Percentiles rank a stretch among this genome's conserved stretches.
phyloP scores from a whole-genome alignment of 1,140 invertebrate species.

The Caenorhabditis latens region DNA sequence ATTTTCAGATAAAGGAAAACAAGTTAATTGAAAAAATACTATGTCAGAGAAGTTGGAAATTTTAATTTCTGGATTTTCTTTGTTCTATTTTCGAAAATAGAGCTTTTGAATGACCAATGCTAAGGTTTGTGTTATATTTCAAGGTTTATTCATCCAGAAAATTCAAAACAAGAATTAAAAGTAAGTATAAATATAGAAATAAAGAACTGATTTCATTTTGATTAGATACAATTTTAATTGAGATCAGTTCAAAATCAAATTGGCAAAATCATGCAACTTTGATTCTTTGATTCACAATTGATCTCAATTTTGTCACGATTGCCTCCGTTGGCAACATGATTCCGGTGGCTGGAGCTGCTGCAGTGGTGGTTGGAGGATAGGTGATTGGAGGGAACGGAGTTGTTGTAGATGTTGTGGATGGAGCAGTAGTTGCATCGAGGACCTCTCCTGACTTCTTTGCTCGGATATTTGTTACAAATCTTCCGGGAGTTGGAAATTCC shows the following conservation, averaged over 20 bases:
- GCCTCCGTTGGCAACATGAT: conserved; percentile 31
- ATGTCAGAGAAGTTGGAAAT: too few relatives aligned
- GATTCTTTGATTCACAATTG: conserved; percentile 44
- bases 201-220: not conserved
- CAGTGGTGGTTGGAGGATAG: not conserved
- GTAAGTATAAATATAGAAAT: not conserved
- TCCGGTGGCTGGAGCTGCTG: not conserved
- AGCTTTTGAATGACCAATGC: too few relatives aligned
- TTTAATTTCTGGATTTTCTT: too few relatives aligned
- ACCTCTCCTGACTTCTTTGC: conserved; percentile 40
- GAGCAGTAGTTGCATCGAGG: conserved; percentile 15
- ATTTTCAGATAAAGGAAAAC: not conserved
- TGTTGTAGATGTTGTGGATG: not conserved
- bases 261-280: conserved; percentile 29
- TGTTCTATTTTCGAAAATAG: too few relatives aligned
- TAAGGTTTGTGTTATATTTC: too few relatives aligned
- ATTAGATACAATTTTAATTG: not conserved
- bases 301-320: conserved; percentile 31
- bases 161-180: too few relatives aligned
- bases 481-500: conserved; percentile 32
- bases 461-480: conserved; percentile 46
- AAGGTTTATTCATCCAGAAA: too few relatives aligned
- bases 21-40: not conserved
- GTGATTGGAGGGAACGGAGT: not conserved
- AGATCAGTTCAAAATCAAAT: conserved; percentile 33